Base-by-base conservation (phyloP, 2,113 vertebrate genomes). In the Cinclus cinclus region DNA sequence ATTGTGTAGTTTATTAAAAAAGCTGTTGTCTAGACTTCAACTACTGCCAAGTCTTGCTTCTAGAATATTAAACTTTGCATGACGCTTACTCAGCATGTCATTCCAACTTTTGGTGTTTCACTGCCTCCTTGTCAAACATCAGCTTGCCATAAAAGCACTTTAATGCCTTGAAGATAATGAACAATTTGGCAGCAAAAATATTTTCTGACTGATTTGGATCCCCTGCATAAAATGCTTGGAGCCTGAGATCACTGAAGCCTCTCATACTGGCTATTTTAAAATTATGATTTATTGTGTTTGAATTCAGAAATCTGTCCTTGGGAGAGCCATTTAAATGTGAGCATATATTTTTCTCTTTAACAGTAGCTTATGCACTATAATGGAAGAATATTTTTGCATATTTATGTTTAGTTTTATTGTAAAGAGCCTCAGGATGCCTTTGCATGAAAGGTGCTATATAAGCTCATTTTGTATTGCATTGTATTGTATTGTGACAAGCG, bases 391-490 rank as follows among this genome's bases (percentile, higher is more conserved):
- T 91, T 97, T 97, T 87, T 86, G 87, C 85, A 96, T 90, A 96
- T 96, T 98, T 95, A 95, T 96, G 80, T 86, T 97, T 96, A 96
- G 86, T 96, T 97, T 97, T 96, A 97, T 96, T 87, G 71, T 96
- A 95, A 97, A 96, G 71, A 94, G 97, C 82, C 83, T 94, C 76
- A 53, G 92, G 88, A 97, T 95, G 56, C 73, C 94, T 98, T 96
- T 98, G 91, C 90, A 71, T 96, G 85, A 95, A 97, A 97, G 70
- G 31, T 80, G 71, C 84, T 94, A 50, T 96, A 95, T 93, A 90
- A 93, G 58, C 95, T 97, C 87, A 96, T 97, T 98, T 95, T 71
- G 84, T 92, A 67, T 90, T 90, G 81, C 70, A 63, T 95, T 97
- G 88, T 94, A 94, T 96, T 97, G 93, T 82, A 83, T 95, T 92